Base-by-base conservation (phyloP, 2,797 vertebrate species). In the Anniella stebbinsi region DNA sequence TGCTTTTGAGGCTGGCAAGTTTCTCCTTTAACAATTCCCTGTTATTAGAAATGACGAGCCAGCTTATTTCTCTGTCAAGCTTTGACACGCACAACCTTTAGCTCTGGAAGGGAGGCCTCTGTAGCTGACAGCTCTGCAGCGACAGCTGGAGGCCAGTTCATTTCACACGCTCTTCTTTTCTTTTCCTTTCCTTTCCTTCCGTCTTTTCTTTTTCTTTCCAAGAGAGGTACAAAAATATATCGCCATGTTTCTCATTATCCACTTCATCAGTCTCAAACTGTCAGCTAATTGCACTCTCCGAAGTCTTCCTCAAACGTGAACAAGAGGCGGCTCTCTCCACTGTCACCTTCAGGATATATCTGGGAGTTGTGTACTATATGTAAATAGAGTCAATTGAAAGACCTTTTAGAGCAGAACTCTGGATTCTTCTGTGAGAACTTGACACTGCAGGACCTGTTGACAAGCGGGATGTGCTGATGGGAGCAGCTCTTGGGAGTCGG, bases 201-300 rank as follows among this genome's bases (percentile, higher is more conserved):
- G 4, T 51, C 67, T 15, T 83, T 88, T 84, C 76, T 33, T 18
- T 91, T 18, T 91, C 78, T 36, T 30, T 18, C 2, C 11, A 7
- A 72, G 13, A 63, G 83, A 91, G 92, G 73, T 67, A 84, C 91
- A 92, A 87, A 95, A 95, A 88, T 91, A 89, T 85, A 86, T 1
- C 60, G 91, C 60, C 88, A 86, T 4, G 30, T 92, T 94, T 96
- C 95, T 96, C 93, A 45, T 96, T 95, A 97, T 73, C 96, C 93
- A 80, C 95, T 96, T 95, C 95, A 96, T 97, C 96, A 95, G 92
- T 94, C 93, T 96, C 93, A 92, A 93, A 92, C 95, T 83, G 90
- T 90, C 86, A 0, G 93, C 92, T 96, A 92, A 95, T 93, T 96
- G 92, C 87, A 80, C 88, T 93, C 93, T 33, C 90, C 95, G 89